Evolutionary conservation across 2,888 invertebrate genomes (phyloP).

Genomic region (Cerastis leucographa): DNA sequence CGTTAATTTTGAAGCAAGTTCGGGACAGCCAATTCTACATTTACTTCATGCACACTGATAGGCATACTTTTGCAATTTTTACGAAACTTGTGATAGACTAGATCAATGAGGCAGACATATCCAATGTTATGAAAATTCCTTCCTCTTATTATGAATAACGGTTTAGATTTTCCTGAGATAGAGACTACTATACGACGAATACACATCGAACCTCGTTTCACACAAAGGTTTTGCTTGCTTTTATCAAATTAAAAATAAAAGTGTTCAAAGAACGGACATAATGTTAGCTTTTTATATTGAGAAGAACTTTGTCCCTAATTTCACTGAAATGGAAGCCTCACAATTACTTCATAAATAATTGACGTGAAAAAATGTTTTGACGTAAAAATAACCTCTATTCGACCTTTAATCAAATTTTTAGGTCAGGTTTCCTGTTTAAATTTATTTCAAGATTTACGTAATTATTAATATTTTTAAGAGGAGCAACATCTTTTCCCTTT

Average conservation of each 20-base stretch:
- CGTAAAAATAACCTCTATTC: neutral
- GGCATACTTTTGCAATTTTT: no score
- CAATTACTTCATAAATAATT: neutral
- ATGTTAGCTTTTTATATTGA: neutral
- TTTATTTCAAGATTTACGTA: neutral
- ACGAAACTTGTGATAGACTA: no score
- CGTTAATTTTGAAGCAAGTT: no score
- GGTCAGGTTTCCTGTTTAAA: neutral
- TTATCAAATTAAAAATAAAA: neutral
- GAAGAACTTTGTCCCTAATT: neutral
- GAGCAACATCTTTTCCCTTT: neutral
- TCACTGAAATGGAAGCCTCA: neutral
- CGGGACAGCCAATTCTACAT: no score
- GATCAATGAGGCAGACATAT: no score
- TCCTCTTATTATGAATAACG: no score
- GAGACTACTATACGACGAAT: no score
- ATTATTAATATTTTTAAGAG: neutral
- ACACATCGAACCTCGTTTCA: no score
- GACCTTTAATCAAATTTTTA: neutral
- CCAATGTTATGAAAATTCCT: no score
- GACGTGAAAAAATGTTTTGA: no score
- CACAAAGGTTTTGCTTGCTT: neutral
- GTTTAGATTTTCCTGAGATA: no score
- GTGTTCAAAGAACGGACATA: neutral
- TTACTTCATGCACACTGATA: no score